Conservation (phyloP, 2,113 vertebrate species). For the Xenopus borealis region DNA sequence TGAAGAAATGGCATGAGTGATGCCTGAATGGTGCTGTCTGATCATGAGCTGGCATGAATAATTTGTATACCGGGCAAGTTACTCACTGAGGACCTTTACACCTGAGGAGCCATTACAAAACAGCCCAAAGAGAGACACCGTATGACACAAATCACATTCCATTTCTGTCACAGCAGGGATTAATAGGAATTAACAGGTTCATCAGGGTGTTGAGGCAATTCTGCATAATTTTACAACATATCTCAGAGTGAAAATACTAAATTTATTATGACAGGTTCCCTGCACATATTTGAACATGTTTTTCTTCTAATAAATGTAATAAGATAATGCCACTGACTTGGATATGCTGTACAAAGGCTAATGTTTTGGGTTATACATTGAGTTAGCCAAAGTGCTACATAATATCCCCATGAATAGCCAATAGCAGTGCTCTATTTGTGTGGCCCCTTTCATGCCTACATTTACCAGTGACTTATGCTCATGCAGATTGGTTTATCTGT, state of each 20-base stretch:
- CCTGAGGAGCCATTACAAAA: neutral
- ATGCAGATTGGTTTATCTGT: too few species aligned
- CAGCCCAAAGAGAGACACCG: neutral
- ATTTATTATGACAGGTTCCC: neutral
- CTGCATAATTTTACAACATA: constrained; percentile 3
- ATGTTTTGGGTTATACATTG: too few species aligned
- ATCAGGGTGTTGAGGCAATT: neutral
- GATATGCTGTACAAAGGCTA: too few species aligned
- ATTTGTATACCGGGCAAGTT: neutral
- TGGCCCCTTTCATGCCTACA: too few species aligned
- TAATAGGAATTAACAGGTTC: constrained; percentile 17
- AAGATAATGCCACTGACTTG: too few species aligned
- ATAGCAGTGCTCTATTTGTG: too few species aligned
- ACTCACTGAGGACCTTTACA: neutral
- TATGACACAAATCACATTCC: constrained; percentile 5
- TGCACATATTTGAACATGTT: neutral
- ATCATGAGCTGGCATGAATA: too few species aligned
- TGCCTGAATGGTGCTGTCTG: too few species aligned
- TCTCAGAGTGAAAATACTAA: constrained; percentile 11
- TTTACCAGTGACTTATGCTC: too few species aligned
- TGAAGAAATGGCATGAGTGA: too few species aligned
- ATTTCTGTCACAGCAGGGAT: constrained; percentile 1
- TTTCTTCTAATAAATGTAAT: neutral
- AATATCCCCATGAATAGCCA: too few species aligned
- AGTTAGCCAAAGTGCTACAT: too few species aligned